Evolutionary conservation across 2,113 vertebrate species (phyloP).

Genomic region (Promerops cafer): DNA sequence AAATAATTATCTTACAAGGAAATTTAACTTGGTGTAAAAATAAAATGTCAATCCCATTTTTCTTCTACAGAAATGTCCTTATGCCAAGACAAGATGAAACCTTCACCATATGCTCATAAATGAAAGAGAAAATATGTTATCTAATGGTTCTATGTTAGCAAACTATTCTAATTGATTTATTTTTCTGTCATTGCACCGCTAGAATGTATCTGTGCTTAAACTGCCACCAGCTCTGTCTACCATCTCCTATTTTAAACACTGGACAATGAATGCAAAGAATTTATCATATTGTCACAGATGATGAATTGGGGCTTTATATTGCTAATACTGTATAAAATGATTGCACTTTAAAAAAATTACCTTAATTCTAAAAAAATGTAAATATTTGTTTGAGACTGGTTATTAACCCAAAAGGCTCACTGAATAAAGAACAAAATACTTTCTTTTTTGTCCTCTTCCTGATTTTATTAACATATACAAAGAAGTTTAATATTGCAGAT

Average conservation of each 20-base stretch:
- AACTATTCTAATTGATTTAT: conserved; percentile 42
- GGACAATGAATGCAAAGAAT: background rate
- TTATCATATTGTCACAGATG: background rate
- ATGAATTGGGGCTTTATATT: background rate
- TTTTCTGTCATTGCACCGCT: conserved; percentile 8
- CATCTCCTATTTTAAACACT: background rate
- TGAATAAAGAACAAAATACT: background rate
- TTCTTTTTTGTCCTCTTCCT: background rate
- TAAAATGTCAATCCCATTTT: conserved; percentile 54
- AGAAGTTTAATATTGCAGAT: background rate
- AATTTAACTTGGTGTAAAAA: conserved; percentile 44
- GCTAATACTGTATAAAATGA: background rate
- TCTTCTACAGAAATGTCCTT: background rate
- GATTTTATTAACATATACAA: background rate
- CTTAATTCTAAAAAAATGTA: background rate
- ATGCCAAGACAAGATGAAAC: conserved; percentile 32
- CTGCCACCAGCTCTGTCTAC: background rate
- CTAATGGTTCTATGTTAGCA: conserved; percentile 27
- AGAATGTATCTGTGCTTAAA: background rate
- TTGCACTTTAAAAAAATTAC: background rate
- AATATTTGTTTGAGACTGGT: background rate
- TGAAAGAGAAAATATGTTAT: conserved; percentile 15
- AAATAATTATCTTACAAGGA: conserved; percentile 55
- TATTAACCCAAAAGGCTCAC: background rate
- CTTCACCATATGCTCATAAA: conserved; percentile 15